Conservation (phyloP, 2,888 invertebrate species). For the Metallyticus violacea region DNA sequence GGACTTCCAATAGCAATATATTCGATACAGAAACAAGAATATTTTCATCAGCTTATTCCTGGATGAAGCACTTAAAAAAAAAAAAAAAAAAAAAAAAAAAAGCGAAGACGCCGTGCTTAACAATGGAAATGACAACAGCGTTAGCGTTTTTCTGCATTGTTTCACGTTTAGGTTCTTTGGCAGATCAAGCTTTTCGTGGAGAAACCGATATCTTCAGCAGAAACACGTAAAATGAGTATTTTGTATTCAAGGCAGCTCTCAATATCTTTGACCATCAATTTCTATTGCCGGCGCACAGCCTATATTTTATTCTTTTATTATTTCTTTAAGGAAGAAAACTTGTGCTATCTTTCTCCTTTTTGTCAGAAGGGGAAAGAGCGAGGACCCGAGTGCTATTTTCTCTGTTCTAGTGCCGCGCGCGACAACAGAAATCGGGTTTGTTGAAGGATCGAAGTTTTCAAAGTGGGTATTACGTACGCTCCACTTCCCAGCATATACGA, state of each 20-base stretch:
- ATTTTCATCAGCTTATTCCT: too few relatives aligned
- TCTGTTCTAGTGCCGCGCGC: not conserved
- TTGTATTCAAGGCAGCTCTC: not conserved
- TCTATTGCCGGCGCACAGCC: not conserved
- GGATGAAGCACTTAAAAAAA: too few relatives aligned
- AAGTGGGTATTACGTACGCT: constrained; percentile 5
- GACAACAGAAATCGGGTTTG: not conserved
- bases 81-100: too few relatives aligned
- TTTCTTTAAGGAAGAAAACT: not conserved
- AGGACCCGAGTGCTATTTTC: not conserved
- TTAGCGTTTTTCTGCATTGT: too few relatives aligned
- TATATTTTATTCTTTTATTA: not conserved
- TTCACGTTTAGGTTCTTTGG: not conserved
- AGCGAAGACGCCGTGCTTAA: too few relatives aligned
- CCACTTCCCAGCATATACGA: not conserved
- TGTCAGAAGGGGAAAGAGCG: not conserved
- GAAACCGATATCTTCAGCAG: not conserved
- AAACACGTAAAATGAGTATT: not conserved
- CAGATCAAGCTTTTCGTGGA: not conserved
- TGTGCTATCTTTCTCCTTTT: not conserved
- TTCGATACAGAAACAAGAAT: too few relatives aligned
- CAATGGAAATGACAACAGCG: too few relatives aligned
- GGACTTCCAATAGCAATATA: too few relatives aligned
- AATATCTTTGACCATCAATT: not conserved
- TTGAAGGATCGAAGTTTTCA: not conserved